A percentile compares a stretch with the other conserved stretches of the same genome.
phyloP scores from a whole-genome alignment of 2,113 vertebrate genomes.

The Cryptoleucopteryx plumbea region DNA sequence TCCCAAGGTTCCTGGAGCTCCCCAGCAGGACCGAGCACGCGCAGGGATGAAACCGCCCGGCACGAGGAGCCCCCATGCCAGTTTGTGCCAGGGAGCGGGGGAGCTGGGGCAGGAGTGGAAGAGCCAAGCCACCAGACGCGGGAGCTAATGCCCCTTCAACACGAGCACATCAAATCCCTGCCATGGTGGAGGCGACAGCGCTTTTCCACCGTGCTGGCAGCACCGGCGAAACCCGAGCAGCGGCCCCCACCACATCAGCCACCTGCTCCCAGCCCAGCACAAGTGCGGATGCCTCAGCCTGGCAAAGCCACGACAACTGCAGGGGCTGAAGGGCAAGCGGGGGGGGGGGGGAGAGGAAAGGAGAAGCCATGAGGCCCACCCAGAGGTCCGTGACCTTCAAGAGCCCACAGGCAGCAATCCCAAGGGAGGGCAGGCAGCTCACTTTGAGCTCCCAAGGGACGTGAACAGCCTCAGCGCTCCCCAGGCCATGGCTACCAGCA shows the following conservation, averaged over 20 bases:
- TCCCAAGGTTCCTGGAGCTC: neutral
- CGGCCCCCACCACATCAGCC: neutral
- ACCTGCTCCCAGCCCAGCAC: neutral
- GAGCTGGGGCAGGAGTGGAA: neutral
- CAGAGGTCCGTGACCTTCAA: slow-evolving; percentile 21
- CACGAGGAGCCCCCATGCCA: neutral
- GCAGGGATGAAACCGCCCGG: rapidly evolving
- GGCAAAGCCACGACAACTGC: slow-evolving; percentile 9
- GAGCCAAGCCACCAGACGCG: rapidly evolving
- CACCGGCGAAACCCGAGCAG: neutral
- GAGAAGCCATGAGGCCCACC: neutral
- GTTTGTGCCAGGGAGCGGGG: neutral
- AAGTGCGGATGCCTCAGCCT: slow-evolving; percentile 24
- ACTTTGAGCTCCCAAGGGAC: neutral
- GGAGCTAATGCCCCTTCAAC: neutral
- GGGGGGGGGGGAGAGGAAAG: neutral
- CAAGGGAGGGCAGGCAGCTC: neutral
- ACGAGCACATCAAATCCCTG: neutral
- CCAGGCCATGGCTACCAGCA: neutral
- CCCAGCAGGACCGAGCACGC: neutral
- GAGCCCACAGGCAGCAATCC: neutral
- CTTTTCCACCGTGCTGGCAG: neutral
- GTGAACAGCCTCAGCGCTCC: rapidly evolving
- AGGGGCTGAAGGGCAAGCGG: neutral
- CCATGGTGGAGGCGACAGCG: neutral